Conservation (phyloP, 2,888 invertebrate species). For the Drosophila nr. fundita region DNA sequence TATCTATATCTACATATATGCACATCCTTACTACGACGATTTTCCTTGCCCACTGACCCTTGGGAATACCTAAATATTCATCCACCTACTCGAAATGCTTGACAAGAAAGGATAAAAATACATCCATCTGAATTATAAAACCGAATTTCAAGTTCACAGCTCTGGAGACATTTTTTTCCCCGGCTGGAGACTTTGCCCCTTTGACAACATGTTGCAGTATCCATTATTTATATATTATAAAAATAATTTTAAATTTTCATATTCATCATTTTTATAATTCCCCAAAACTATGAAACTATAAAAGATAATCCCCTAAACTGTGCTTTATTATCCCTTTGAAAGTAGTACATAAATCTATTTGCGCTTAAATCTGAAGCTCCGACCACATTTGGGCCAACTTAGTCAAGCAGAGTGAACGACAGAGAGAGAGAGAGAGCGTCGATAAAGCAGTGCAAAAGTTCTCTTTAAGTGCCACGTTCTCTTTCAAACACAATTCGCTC, state of each 20-base stretch:
- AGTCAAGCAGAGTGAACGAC: background rate
- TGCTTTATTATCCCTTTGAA: conserved; percentile 24
- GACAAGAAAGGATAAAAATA: conserved; percentile 35
- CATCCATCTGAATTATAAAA: conserved; percentile 21
- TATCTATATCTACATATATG: conserved; percentile 51
- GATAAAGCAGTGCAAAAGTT: conserved; percentile 57
- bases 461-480: conserved; percentile 40
- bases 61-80: conserved; percentile 52
- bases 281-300: background rate
- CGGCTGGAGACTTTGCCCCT: conserved; percentile 1
- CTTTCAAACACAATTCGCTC: conserved; percentile 27
- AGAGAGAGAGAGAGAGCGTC: conserved; percentile 19
- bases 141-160: conserved; percentile 39
- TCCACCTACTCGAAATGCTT: conserved; percentile 38
- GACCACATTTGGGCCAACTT: conserved; percentile 8
- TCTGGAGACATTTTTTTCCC: conserved; percentile 6
- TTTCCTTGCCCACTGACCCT: conserved; percentile 55
- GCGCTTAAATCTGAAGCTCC: conserved; percentile 13
- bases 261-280: background rate
- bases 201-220: conserved; percentile 32
- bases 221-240: too few species aligned
- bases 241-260: background rate
- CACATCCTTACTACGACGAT: conserved; percentile 10
- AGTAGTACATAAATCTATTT: conserved; percentile 1
- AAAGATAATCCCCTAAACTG: conserved; percentile 34